phyloP scores from a whole-genome alignment of 2,113 vertebrate species.

The Dipodomys stephensi region DNA sequence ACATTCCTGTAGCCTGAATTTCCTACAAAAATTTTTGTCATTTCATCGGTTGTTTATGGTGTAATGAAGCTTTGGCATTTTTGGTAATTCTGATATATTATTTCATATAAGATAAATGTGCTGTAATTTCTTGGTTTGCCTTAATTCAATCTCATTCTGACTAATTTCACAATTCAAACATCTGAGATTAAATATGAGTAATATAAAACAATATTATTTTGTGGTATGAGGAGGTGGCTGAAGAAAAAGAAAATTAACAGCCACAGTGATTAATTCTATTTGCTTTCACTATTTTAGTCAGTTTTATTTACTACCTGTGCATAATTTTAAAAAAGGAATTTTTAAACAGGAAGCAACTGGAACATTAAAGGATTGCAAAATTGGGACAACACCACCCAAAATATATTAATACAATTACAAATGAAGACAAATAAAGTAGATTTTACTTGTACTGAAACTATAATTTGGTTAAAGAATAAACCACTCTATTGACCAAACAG shows the following conservation, averaged over 20 bases:
- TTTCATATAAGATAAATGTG: constrained; percentile 9
- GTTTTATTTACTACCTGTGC: no score
- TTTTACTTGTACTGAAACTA: background rate
- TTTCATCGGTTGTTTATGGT: constrained; percentile 14
- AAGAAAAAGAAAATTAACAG: background rate
- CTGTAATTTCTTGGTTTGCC: background rate
- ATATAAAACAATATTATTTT: no score
- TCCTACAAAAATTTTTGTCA: constrained; percentile 23
- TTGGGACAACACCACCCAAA: background rate
- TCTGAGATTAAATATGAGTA: background rate
- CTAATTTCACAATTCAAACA: background rate
- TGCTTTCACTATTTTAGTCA: no score
- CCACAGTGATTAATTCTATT: background rate
- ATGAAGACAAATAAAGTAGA: background rate
- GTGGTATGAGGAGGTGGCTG: rapidly evolving
- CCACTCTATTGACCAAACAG: background rate
- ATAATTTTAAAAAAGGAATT: no score
- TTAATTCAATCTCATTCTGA: background rate
- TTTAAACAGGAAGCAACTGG: constrained; percentile 13
- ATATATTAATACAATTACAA: background rate
- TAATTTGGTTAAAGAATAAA: background rate
- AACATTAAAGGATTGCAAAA: background rate
- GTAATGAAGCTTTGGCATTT: background rate
- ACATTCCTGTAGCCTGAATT: background rate
- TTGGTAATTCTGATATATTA: constrained; percentile 12